phyloP scores from a whole-genome alignment of 1,140 invertebrate species.

The Scaptomyza montana region DNA sequence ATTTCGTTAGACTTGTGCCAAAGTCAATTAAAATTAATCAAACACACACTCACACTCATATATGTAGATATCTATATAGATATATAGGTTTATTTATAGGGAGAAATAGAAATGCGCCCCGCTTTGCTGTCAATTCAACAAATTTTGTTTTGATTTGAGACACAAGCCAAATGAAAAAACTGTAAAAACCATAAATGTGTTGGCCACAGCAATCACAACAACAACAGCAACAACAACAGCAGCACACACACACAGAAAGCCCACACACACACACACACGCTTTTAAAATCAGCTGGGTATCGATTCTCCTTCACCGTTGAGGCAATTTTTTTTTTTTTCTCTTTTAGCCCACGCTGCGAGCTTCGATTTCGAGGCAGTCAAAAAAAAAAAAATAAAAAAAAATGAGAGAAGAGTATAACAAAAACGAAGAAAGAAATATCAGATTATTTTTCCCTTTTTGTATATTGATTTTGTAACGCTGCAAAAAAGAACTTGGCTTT shows the following conservation, averaged over 20 bases:
- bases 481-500: conserved; percentile 37
- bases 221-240: conserved; percentile 17
- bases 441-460: conserved; percentile 30
- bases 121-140: conserved; percentile 60
- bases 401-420: neutral
- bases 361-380: conserved; percentile 22
- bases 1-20: conserved; percentile 69
- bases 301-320: conserved; percentile 42
- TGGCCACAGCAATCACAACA: conserved; percentile 23
- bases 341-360: conserved; percentile 44
- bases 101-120: conserved; percentile 34
- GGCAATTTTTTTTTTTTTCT: conserved; percentile 13
- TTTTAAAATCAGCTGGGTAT: conserved; percentile 41
- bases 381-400: neutral
- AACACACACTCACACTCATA: neutral
- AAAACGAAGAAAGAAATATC: conserved; percentile 1
- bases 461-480: conserved; percentile 1
- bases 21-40: conserved; percentile 66
- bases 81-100: conserved; percentile 1
- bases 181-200: conserved; percentile 35
- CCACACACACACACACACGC: conserved; percentile 11
- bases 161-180: conserved; percentile 65
- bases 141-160: conserved; percentile 68
- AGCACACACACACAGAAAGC: conserved; percentile 37
- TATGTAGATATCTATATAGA: neutral